phyloP scores from a whole-genome alignment of 2,113 vertebrate species.

The Setophaga kirtlandii region DNA sequence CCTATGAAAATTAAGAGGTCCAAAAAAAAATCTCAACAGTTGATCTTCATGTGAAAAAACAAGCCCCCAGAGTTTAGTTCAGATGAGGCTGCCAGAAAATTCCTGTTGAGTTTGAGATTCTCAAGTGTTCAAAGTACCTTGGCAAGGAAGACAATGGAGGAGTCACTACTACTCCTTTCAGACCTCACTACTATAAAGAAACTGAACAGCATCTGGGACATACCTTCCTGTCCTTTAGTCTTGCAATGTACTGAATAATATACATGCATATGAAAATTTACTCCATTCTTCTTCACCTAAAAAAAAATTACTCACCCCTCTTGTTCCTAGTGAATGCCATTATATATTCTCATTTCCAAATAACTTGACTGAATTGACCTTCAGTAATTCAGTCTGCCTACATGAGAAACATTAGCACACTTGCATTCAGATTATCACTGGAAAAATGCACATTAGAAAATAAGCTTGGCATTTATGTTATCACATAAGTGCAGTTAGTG shows the following conservation, averaged over 20 bases:
- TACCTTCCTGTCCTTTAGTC: not conserved
- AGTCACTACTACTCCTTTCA: not conserved
- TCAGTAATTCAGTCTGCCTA: not conserved
- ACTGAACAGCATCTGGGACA: not conserved
- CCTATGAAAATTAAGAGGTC: not conserved
- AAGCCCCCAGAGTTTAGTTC: not conserved
- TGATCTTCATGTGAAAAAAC: not conserved
- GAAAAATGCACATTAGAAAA: conserved; percentile 3
- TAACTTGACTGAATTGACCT: conserved; percentile 49
- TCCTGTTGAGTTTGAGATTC: not conserved
- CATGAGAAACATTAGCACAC: not conserved
- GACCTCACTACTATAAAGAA: not conserved
- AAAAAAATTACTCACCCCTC: not conserved
- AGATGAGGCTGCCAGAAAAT: not conserved
- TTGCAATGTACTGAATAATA: not conserved
- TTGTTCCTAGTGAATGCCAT: not conserved
- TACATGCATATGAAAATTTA: not conserved
- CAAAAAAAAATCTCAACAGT: not conserved
- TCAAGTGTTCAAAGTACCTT: not conserved
- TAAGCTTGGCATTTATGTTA: conserved; percentile 6
- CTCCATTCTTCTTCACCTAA: not conserved
- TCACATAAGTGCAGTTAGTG: conserved; percentile 14
- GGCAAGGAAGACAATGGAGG: not conserved
- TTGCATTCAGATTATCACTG: conserved; percentile 8
- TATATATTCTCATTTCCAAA: conserved; percentile 21